Evolutionary conservation across 2,888 invertebrate genomes (phyloP).

Genomic region (Metacarcinus magister): DNA sequence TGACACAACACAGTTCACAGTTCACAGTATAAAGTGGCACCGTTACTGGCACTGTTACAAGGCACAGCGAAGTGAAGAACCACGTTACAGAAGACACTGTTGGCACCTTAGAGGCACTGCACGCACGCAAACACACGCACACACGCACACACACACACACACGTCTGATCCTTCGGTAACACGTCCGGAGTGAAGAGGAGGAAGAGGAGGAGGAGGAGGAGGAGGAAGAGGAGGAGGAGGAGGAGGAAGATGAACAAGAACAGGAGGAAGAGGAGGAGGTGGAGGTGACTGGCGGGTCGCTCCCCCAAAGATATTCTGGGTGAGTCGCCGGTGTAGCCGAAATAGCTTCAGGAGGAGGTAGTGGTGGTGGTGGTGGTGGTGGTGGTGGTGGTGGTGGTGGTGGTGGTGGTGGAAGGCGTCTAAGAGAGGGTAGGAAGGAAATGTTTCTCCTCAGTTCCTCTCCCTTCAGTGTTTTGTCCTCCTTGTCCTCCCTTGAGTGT

Average conservation of each 20-base stretch:
- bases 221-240: neutral
- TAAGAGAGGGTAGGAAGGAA: neutral
- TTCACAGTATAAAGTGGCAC: no score
- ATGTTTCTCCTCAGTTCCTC: no score
- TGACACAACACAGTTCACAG: neutral
- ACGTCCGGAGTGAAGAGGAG: neutral
- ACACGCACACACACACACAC: neutral
- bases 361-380: slow-evolving; percentile 37
- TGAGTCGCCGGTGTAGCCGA: neutral
- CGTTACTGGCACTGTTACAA: no score
- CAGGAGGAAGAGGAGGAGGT: neutral
- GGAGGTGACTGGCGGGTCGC: neutral
- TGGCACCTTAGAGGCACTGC: neutral
- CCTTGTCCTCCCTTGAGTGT: neutral
- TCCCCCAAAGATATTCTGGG: neutral
- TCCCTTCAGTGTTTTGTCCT: neutral
- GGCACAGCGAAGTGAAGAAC: neutral
- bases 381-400: slow-evolving; percentile 18
- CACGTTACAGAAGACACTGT: neutral
- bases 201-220: slow-evolving; percentile 19
- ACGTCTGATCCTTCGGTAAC: no score
- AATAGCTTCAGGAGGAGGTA: neutral
- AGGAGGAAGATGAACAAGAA: neutral
- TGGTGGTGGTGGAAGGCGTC: neutral
- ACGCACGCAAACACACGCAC: neutral